phyloP scores from a whole-genome alignment of 2,888 invertebrate genomes.

The Lordiphosa andalusiaca region DNA sequence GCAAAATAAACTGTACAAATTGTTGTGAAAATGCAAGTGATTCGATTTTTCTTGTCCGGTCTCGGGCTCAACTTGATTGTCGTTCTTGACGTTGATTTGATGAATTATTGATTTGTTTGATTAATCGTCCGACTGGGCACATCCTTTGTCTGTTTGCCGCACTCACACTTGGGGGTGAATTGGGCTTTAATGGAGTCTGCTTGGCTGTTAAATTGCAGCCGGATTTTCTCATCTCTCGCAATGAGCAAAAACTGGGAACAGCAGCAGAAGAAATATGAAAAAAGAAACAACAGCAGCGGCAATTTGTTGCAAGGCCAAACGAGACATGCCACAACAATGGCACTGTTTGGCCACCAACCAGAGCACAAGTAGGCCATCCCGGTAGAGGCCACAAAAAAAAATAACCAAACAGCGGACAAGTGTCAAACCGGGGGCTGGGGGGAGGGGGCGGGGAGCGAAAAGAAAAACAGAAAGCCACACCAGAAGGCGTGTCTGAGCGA shows the following conservation, averaged over 20 bases:
- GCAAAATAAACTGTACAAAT: constrained; percentile 42
- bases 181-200: constrained; percentile 38
- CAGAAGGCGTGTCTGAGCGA: constrained; percentile 5
- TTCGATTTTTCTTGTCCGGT: constrained; percentile 53
- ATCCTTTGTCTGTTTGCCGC: constrained; percentile 8
- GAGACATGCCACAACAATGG: constrained; percentile 66
- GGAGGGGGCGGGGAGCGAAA: constrained; percentile 19
- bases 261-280: constrained; percentile 20
- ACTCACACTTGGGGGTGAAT: constrained; percentile 41
- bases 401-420: constrained; percentile 40
- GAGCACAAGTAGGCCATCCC: constrained; percentile 19
- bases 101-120: constrained; percentile 71
- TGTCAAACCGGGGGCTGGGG: no score
- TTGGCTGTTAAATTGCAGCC: no score
- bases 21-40: constrained; percentile 58
- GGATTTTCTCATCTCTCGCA: constrained; percentile 21
- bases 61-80: constrained; percentile 22
- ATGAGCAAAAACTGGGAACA: constrained; percentile 30
- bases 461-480: constrained; percentile 16
- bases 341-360: constrained; percentile 40
- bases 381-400: constrained; percentile 40
- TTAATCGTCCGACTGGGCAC: constrained; percentile 49
- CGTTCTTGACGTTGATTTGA: constrained; percentile 53
- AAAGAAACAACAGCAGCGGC: constrained; percentile 28
- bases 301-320: constrained; percentile 66